These are phyloP conservation scores for Montifringilla adamsi DNA, from an alignment of 2,113 vertebrate genomes.

Conservation along the genomic window DNA sequence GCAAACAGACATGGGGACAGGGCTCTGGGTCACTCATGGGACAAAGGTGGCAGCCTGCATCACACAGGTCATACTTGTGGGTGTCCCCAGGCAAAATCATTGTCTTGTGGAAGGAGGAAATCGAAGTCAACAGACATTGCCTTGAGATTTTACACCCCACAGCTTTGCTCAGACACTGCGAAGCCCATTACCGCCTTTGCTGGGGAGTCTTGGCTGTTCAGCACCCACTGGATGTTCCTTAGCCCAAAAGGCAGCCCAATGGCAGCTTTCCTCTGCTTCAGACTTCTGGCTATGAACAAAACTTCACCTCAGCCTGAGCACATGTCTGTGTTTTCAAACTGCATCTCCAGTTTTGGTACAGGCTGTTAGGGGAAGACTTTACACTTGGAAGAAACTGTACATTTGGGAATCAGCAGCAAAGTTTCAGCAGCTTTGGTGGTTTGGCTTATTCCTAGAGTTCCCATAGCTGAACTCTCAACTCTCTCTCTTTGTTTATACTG, in stretches of 20 bases:
- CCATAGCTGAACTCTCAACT: background rate
- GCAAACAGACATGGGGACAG: fast-evolving
- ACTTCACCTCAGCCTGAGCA: background rate
- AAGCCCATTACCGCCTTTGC: background rate
- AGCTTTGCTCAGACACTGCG: background rate
- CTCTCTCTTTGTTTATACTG: background rate
- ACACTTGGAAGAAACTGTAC: background rate
- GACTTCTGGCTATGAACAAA: background rate
- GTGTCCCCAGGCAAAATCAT: fast-evolving
- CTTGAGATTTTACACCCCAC: background rate
- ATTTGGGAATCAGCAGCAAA: background rate
- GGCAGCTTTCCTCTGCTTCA: background rate
- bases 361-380: background rate
- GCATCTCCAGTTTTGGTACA: background rate
- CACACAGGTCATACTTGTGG: fast-evolving
- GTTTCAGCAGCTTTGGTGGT: background rate
- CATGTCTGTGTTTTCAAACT: background rate
- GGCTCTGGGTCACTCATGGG: background rate
- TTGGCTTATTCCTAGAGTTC: background rate
- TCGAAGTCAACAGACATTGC: background rate
- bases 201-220: background rate
- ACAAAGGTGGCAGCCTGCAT: background rate
- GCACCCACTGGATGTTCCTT: background rate
- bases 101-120: background rate
- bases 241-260: background rate